Conservation (phyloP, 2,797 vertebrate species). For the Ctenopoma multispine region DNA sequence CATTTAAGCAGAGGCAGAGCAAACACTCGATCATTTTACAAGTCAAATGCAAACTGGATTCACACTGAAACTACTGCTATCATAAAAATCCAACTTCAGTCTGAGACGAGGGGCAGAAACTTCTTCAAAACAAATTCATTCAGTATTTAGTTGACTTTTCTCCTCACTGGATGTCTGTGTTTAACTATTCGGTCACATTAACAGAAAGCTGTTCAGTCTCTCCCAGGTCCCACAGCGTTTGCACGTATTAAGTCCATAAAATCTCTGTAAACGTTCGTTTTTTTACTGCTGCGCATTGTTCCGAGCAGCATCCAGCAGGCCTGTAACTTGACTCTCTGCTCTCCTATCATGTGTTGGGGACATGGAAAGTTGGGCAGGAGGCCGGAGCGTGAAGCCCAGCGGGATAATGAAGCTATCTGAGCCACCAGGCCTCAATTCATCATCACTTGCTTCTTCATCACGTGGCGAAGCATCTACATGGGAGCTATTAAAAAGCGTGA, state of each 20-base stretch:
- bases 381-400: constrained; percentile 63
- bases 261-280: constrained; percentile 33
- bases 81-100: too few species aligned
- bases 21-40: background rate
- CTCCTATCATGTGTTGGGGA: constrained; percentile 60
- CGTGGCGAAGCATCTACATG: constrained; percentile 38
- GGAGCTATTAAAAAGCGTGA: constrained; percentile 43
- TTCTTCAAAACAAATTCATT: too few species aligned
- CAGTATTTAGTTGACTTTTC: background rate
- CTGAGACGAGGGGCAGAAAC: too few species aligned
- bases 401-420: constrained; percentile 63
- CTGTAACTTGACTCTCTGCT: constrained; percentile 70
- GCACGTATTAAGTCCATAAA: constrained; percentile 69
- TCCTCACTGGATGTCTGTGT: background rate
- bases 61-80: too few species aligned
- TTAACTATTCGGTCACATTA: background rate
- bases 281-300: constrained; percentile 64
- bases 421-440: constrained; percentile 58
- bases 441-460: constrained; percentile 46
- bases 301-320: constrained; percentile 64
- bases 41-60: too few species aligned
- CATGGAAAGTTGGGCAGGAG: constrained; percentile 62
- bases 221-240: constrained; percentile 56
- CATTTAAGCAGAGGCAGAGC: background rate
- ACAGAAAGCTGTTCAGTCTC: constrained; percentile 27